Evolutionary conservation across 2,888 invertebrate genomes (phyloP).

Genomic region (Corbicula japonica): DNA sequence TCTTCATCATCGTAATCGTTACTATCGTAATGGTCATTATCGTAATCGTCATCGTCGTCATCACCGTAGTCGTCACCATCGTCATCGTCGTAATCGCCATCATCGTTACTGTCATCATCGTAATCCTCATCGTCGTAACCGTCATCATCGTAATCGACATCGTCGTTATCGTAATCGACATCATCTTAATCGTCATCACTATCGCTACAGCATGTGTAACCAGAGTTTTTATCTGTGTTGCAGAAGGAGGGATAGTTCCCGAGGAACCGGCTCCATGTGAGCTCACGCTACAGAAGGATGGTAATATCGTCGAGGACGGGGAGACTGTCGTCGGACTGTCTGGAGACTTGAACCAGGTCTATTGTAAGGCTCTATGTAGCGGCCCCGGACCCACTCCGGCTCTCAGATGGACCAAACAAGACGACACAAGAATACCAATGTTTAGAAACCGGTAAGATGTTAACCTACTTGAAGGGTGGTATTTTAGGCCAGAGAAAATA

Average conservation of each 20-base stretch:
- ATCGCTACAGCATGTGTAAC: background rate
- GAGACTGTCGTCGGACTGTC: background rate
- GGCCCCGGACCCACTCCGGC: conserved; percentile 19
- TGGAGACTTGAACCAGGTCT: conserved; percentile 18
- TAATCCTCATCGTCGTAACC: background rate
- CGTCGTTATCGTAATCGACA: background rate
- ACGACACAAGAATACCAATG: too few species aligned
- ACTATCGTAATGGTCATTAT: background rate
- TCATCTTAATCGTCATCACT: background rate
- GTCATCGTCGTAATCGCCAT: background rate
- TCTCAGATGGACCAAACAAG: conserved; percentile 4
- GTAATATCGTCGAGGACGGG: background rate
- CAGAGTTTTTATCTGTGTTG: background rate
- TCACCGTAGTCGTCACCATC: background rate
- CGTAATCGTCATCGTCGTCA: conserved; percentile 6
- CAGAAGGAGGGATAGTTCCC: too few species aligned
- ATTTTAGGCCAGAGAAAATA: too few species aligned
- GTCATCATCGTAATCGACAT: background rate
- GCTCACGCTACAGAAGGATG: conserved; percentile 18
- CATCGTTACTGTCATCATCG: background rate
- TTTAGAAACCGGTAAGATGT: too few species aligned
- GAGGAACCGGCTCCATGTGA: too few species aligned
- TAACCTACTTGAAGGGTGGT: too few species aligned
- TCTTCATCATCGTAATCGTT: background rate
- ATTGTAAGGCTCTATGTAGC: conserved; percentile 20